Base-by-base conservation (phyloP, 2,797 vertebrate species). In the Microctenopoma stevenorrisi region DNA sequence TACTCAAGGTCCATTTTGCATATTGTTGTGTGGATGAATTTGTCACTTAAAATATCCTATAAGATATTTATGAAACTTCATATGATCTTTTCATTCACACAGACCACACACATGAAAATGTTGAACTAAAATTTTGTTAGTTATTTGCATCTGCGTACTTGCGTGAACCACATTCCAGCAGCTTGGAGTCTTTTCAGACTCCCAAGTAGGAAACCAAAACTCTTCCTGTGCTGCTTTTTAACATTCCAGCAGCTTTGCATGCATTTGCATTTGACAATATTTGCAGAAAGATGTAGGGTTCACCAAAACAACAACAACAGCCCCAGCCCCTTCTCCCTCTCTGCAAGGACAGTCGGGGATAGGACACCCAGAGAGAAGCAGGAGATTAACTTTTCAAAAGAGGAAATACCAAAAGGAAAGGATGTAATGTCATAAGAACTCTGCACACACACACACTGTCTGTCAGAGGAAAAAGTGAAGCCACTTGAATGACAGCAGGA, bases 401-500 rank as follows among this genome's bases (percentile, higher is more conserved):
- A 60, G 28, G 51, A 3, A 26, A 67, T 69, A 68, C 13, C 46
- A 60, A 16, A 48, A 37, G 65, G 40, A 22, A 8, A 1, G 57
- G 46, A 30, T 15, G 59, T 18, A 38, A 64, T 76, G 51, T 83
- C 22, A 42, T 56, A 58, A 57, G 72, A 50, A 18, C 18, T 18
- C 18, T 18, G 18, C 18, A 18, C 18, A 18, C 18, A 18, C 18
- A 18, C 18, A 75, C 47, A 64, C 63, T 68, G 52, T 55, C 63
- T 63, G 75, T 64, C 40, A 61, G 58, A 80, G 16, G 49, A 6
- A 68, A 72, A 83, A 64, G 33, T 59, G 12, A 85, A 83, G 73
- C 81, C 86, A 85, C 86, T 79, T 64, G 66, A 89, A 84, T 83
- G 76, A 78, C 78, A 46, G 5, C 43, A 46, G 43, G 15, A 46